These are phyloP conservation scores for Drosophila pegasa DNA, from an alignment of 2,888 invertebrate species.

Conservation along the genomic window DNA sequence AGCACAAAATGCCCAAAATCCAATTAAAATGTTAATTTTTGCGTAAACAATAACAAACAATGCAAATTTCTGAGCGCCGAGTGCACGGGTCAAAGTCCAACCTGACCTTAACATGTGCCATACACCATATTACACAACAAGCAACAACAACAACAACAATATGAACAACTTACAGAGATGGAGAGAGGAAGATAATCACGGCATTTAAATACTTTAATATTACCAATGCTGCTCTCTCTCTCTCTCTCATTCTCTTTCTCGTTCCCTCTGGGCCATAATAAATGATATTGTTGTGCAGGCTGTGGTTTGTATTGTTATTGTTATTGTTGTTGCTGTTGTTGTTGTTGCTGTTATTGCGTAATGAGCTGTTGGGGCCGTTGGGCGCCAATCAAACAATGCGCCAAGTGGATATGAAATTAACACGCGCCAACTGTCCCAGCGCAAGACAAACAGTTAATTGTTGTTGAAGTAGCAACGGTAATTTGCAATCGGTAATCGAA, in stretches of 20 bases:
- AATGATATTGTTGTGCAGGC: constrained; percentile 5
- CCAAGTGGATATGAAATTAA: constrained; percentile 51
- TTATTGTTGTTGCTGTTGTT: constrained; percentile 16
- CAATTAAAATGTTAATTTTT: constrained; percentile 74
- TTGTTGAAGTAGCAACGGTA: constrained; percentile 31
- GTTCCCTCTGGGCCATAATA: constrained; percentile 23
- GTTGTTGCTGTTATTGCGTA: constrained; percentile 45
- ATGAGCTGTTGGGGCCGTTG: constrained; percentile 57
- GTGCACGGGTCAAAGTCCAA: constrained; percentile 9
- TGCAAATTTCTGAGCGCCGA: constrained; percentile 40
- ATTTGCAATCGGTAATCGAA: constrained; percentile 25
- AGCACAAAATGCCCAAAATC: constrained; percentile 48
- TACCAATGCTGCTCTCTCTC: constrained; percentile 23
- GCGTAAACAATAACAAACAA: constrained; percentile 56
- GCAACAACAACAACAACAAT: constrained; percentile 17
- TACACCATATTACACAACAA: constrained; percentile 1
- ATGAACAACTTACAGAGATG: not conserved
- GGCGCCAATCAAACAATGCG: constrained; percentile 39
- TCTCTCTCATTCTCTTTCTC: too few species aligned
- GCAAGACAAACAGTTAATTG: constrained; percentile 47
- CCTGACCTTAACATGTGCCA: constrained; percentile 15
- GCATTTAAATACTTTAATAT: constrained; percentile 58
- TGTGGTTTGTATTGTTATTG: constrained; percentile 17
- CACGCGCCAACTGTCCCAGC: constrained; percentile 22
- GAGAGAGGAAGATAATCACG: constrained; percentile 50